Conservation (phyloP, 2,888 invertebrate genomes). For the Napeogenes inachia region DNA sequence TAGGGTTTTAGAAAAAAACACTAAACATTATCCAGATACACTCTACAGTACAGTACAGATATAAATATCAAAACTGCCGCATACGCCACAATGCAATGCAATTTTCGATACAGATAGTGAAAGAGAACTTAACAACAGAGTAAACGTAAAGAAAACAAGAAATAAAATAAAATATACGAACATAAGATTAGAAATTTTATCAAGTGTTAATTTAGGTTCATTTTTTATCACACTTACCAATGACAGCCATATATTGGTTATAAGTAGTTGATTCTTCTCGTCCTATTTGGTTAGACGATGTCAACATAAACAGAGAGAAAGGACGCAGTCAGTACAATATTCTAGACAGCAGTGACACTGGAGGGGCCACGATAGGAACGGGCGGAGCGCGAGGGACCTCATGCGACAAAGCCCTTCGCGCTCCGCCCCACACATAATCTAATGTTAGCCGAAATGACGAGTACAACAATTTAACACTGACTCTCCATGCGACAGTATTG, state of each 20-base stretch:
- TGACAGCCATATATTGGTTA: constrained; percentile 96
- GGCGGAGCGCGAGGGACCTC: constrained; percentile 50
- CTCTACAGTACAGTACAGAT: constrained; percentile 46
- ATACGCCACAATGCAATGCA: constrained; percentile 75
- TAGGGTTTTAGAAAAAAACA: constrained; percentile 45
- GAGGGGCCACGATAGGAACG: constrained; percentile 57
- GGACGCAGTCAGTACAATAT: constrained; percentile 75
- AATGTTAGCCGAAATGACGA: constrained; percentile 56
- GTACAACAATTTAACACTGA: constrained; percentile 72
- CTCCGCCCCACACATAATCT: constrained; percentile 65
- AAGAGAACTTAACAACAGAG: constrained; percentile 54
- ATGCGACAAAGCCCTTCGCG: constrained; percentile 52
- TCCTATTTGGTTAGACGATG: constrained; percentile 86
- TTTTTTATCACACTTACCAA: constrained; percentile 88
- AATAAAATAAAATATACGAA: constrained; percentile 51
- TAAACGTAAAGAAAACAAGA: constrained; percentile 41
- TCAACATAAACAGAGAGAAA: constrained; percentile 84
- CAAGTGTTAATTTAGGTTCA: constrained; percentile 73
- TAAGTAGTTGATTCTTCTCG: constrained; percentile 97
- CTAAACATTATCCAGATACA: constrained; percentile 48
- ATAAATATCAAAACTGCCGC: constrained; percentile 63
- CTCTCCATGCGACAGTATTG: constrained; percentile 71
- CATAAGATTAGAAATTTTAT: constrained; percentile 67
- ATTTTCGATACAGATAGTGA: constrained; percentile 62
- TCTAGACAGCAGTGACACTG: constrained; percentile 65